A percentile compares a stretch with the other conserved stretches of the same genome.
phyloP scores from a whole-genome alignment of 2,888 invertebrate species.

The Callyntrura guangdongensis region DNA sequence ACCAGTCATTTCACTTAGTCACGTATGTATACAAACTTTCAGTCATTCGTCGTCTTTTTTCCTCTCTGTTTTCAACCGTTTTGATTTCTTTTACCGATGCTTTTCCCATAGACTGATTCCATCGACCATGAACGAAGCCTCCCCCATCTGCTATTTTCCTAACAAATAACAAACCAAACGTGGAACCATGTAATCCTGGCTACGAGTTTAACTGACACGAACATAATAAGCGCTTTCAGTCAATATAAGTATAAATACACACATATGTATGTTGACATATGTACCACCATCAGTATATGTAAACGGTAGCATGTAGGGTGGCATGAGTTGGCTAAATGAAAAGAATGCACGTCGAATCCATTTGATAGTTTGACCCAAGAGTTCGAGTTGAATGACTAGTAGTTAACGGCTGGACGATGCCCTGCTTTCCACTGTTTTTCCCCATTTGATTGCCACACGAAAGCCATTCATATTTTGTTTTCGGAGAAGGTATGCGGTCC shows the following conservation, averaged over 20 bases:
- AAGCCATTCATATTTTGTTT: slow-evolving; percentile 33
- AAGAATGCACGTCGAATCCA: slow-evolving; percentile 45
- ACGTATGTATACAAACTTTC: neutral
- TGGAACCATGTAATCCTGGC: slow-evolving; percentile 38
- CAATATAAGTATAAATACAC: neutral
- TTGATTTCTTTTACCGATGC: slow-evolving; percentile 20
- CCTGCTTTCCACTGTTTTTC: slow-evolving; percentile 17
- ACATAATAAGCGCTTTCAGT: neutral
- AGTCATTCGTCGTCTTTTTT: slow-evolving; percentile 6
- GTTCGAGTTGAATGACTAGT: slow-evolving; percentile 38
- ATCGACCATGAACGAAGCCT: neutral
- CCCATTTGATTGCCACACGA: slow-evolving; percentile 23
- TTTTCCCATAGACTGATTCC: slow-evolving; percentile 23
- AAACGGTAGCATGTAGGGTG: neutral
- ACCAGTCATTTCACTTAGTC: neutral
- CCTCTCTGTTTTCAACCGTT: slow-evolving; percentile 15
- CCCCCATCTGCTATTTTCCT: slow-evolving; percentile 7
- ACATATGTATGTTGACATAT: too few species aligned
- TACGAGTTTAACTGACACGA: slow-evolving; percentile 29
- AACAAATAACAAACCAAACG: slow-evolving; percentile 39
- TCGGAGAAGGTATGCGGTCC: neutral
- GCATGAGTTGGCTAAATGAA: slow-evolving; percentile 20
- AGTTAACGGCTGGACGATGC: slow-evolving; percentile 23
- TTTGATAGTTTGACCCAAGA: slow-evolving; percentile 49
- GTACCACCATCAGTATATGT: too few species aligned